A percentile compares a stretch with the other conserved stretches of the same genome.
These are phyloP conservation scores for Pteropus rufus DNA, from an alignment of 2,797 vertebrate species.

Conservation along the genomic window DNA sequence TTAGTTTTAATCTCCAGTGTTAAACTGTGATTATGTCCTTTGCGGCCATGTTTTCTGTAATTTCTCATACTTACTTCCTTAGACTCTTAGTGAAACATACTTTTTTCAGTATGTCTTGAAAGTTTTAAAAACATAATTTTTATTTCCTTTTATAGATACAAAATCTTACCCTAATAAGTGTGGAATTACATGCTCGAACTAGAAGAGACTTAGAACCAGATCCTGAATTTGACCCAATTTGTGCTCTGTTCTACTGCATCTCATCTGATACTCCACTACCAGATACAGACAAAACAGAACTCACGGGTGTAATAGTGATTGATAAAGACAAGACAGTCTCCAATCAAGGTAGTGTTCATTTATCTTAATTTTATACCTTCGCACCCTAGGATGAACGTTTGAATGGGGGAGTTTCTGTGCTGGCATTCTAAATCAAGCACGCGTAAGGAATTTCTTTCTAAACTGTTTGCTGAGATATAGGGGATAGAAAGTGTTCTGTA, in stretches of 20 bases:
- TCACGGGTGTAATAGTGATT: slow-evolving; percentile 93
- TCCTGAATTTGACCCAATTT: slow-evolving; percentile 98
- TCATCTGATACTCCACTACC: slow-evolving; percentile 89
- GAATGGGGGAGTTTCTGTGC: not conserved
- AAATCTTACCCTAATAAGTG: slow-evolving; percentile 93
- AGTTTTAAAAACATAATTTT: slow-evolving; percentile 10
- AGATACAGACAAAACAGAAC: slow-evolving; percentile 83
- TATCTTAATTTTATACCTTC: slow-evolving; percentile 15
- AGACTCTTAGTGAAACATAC: not conserved
- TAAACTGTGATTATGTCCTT: slow-evolving; percentile 11
- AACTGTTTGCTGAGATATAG: slow-evolving; percentile 6
- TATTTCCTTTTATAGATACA: slow-evolving; percentile 88
- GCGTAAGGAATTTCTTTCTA: not conserved
- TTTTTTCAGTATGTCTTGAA: slow-evolving; percentile 8
- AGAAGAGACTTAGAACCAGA: slow-evolving; percentile 96
- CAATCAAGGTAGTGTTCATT: slow-evolving; percentile 84
- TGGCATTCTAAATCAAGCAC: not conserved
- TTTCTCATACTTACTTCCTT: slow-evolving; percentile 11
- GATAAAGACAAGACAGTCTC: slow-evolving; percentile 85
- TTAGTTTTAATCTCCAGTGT: not conserved
- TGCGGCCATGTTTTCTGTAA: not conserved
- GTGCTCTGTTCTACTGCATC: slow-evolving; percentile 98
- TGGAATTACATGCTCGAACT: slow-evolving; percentile 96
- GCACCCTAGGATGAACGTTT: not conserved
- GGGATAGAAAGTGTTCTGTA: not conserved